Percentiles rank a stretch among this genome's conserved stretches.
Conservation (phyloP, 2,797 vertebrate species). For the Gallinago solitaria region DNA sequence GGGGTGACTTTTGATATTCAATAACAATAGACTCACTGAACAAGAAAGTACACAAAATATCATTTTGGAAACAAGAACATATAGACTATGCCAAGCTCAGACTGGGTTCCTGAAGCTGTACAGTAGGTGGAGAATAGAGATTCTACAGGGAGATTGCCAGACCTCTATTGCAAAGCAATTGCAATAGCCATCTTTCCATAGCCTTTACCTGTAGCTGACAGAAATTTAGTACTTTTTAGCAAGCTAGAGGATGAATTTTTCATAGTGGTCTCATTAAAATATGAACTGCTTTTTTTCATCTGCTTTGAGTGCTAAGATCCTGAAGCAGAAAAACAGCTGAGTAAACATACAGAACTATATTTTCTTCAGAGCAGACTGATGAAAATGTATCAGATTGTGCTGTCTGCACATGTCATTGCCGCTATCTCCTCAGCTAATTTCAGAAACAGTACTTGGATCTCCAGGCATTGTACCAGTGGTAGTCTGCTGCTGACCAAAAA, state of each 20-base stretch:
- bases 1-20: not conserved
- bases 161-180: not conserved
- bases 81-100: not conserved
- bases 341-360: not conserved
- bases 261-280: not conserved
- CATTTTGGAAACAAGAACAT: not conserved
- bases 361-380: conserved; percentile 27
- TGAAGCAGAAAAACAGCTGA: not conserved
- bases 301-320: conserved; percentile 1
- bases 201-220: not conserved
- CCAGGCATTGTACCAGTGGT: not conserved
- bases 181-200: not conserved
- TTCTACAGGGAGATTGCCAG: not conserved
- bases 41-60: not conserved
- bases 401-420: conserved; percentile 9
- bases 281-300: not conserved
- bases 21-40: not conserved
- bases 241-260: not conserved
- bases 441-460: conserved; percentile 12
- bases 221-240: not conserved
- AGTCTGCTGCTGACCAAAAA: conserved; percentile 18
- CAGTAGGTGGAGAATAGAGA: not conserved
- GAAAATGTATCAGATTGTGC: conserved; percentile 31
- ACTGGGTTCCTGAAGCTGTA: not conserved
- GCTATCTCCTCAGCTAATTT: conserved; percentile 31